Evolutionary conservation across 2,888 invertebrate genomes (phyloP), one percentile per base, ranked within the genome.

Genomic region (Rhopalosiphum nymphaeae): DNA sequence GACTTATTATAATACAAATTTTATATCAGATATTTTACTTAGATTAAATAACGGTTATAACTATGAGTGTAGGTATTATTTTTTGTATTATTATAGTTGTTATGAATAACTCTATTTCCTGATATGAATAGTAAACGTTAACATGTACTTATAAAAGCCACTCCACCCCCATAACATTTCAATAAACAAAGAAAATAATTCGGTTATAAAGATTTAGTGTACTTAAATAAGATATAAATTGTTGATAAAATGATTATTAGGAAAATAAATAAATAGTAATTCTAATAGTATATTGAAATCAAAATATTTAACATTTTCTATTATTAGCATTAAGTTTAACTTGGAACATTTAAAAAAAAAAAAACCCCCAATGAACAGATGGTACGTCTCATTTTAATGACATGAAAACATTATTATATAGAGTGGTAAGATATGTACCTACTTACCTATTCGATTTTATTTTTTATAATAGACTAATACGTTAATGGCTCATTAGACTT

Each of bases 401-500:
- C 49, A n/a, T 93, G 46, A 56, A 67, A 89, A 84, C 67, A 56
- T 84, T 67, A 89, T 56, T 46, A 90, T 61, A 61, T 49, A 88
- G 61, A 36, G 36, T 78, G 36, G 78, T 36, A 36, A 78, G 21
- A 78, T 36, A 78, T 78, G 78, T 42, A 78, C 78, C 0, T 88
- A 88, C 67, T 92, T 61, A 67, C 44, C 11, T 49, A 53, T 53
- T 53, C 53, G 4, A 53, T 88, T 25, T 88, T 88, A 21, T 36
- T 53, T 53, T 53, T 88, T 53, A 88, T 42, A 53, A 92, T 92
- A 44, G 61, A 57, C 44, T 29, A 10, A 87, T 61, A 42, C 85
- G 85, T 67, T 87, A 86, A 87, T 53, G 86, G 91, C 91, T 94
- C 94, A 94, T 94, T 94, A 94, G 94, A 53, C 49, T 87, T 90